Evolutionary conservation across 2,888 invertebrate genomes (phyloP), one percentile per base, ranked within the genome.

Genomic region (Erebia ligea): DNA sequence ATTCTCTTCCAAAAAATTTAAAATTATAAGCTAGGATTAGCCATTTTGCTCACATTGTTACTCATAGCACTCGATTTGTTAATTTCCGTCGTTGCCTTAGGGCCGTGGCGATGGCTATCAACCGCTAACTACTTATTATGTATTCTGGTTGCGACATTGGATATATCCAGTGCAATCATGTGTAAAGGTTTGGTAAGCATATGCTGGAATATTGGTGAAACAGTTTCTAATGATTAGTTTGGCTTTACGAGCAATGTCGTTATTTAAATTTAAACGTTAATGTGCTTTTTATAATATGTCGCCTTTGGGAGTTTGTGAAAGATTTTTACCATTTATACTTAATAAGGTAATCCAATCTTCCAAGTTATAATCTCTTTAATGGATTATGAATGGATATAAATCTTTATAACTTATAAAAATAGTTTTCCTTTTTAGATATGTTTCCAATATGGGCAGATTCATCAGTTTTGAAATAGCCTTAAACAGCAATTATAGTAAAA

Each of bases 151-250:
- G 74, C 79, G 72, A 78, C 78, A 80, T 74, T 73, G 76, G 74
- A 78, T 78, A 74, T 76, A 77, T 78, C 69, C 73, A 75, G 76
- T 78, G 78, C 82, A 80, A 80, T 82, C 78, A 77, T 77, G 78
- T 79, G 80, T 76, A 78, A 81, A 81, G 21, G 73, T 81, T 80
- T 80, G 73, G 80, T 77, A 81, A 80, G 74, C 70, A 61, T 76
- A 72, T 70, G 71, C 69, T 72, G 73, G 71, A 69, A 72, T 74
- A 75, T 75, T 75, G 73, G 74, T 76, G 76, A 74, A 76, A 74
- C 71, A 65, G 19, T 73, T 74, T 71, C 73, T 70, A 73, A 71
- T 70, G 52, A 71, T 34, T 65, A 45, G 57, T 21, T 50, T 21
- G n/a, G 50, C 40, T 45, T 42, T 57, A 13, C 13, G 59, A 17